Evolutionary conservation across 2,888 invertebrate genomes (phyloP).

Genomic region (Pogonocherus hispidulus): DNA sequence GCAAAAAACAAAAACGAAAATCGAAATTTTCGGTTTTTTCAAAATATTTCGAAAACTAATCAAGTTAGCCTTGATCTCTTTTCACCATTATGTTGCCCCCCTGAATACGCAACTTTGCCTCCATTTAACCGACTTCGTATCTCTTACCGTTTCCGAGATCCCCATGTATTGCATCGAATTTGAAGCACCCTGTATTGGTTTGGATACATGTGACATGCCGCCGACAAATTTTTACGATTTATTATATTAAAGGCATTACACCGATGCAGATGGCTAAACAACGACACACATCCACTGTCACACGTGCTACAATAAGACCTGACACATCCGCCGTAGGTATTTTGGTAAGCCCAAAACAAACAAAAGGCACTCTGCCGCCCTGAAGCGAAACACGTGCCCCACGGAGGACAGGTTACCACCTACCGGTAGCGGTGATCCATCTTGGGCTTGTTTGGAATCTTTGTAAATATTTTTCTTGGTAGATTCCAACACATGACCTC

Average conservation of each 20-base stretch:
- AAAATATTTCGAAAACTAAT: no score
- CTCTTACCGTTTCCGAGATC: no score
- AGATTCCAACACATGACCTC: not conserved
- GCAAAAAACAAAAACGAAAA: no score
- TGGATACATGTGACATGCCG: no score
- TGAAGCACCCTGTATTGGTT: no score
- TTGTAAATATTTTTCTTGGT: not conserved
- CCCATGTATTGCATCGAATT: no score
- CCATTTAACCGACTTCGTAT: no score
- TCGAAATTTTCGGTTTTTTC: no score
- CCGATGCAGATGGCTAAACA: not conserved
- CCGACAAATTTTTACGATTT: not conserved
- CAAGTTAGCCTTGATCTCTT: no score
- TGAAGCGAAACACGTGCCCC: conserved; percentile 31
- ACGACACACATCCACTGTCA: not conserved
- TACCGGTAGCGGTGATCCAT: not conserved
- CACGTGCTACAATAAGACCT: not conserved
- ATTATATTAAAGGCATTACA: not conserved
- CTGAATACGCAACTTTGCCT: no score
- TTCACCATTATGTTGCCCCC: no score
- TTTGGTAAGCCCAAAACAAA: conserved; percentile 30
- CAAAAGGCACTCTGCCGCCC: conserved; percentile 17
- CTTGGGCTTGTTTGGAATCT: not conserved
- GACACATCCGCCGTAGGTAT: conserved; percentile 20
- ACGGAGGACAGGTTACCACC: not conserved